phyloP scores from a whole-genome alignment of 2,113 vertebrate genomes.

The Lethenteron camtschaticum region DNA sequence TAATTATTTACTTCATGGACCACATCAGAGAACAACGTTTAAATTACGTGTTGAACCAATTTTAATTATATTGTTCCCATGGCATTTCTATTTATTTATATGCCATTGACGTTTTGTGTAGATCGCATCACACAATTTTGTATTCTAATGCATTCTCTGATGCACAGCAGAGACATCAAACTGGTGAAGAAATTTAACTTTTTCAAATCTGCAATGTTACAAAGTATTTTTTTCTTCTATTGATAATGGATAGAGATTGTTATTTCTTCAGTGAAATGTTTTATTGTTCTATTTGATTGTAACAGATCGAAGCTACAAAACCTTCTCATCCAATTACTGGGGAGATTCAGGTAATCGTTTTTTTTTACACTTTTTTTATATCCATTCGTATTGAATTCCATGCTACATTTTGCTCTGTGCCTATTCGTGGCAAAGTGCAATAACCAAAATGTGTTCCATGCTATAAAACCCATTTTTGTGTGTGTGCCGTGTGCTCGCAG shows the following conservation, averaged over 20 bases:
- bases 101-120: too few species aligned
- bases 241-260: neutral
- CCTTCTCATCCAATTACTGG: slow-evolving; percentile 61
- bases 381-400: too few species aligned
- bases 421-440: too few species aligned
- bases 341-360: slow-evolving; percentile 69
- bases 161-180: too few species aligned
- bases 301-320: slow-evolving; percentile 44
- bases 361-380: neutral
- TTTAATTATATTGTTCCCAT: too few species aligned
- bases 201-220: slow-evolving; percentile 11
- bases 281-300: slow-evolving; percentile 11
- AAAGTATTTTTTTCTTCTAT: slow-evolving; percentile 7
- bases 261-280: neutral
- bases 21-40: neutral
- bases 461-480: too few species aligned
- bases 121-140: too few species aligned
- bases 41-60: neutral
- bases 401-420: too few species aligned
- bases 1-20: neutral
- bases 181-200: slow-evolving; percentile 9
- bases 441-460: too few species aligned
- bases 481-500: too few species aligned
- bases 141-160: too few species aligned
- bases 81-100: too few species aligned